A percentile compares a stretch with the other conserved stretches of the same genome.
These are phyloP conservation scores for Hippoglossus stenolepis DNA, from an alignment of 2,113 vertebrate species.

Conservation along the genomic window DNA sequence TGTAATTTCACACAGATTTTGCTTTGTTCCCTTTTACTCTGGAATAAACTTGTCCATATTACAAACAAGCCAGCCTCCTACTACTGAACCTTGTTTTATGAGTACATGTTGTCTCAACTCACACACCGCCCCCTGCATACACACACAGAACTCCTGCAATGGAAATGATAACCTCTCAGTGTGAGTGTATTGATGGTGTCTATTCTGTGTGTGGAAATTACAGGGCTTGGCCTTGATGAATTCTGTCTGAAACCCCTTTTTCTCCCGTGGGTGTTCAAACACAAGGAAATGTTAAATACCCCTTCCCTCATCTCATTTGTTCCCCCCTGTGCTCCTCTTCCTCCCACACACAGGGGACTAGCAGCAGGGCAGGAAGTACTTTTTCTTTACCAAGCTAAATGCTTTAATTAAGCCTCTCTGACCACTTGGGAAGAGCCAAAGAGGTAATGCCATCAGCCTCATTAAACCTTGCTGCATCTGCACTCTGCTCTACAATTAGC, in stretches of 20 bases:
- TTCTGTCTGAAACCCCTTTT: conserved; percentile 28
- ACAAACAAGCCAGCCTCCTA: conserved; percentile 23
- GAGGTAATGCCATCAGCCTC: conserved; percentile 63
- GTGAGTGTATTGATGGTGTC: conserved; percentile 28
- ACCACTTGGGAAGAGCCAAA: conserved; percentile 71
- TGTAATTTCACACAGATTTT: conserved; percentile 4
- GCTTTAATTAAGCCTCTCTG: conserved; percentile 73
- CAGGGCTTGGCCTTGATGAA: conserved; percentile 54
- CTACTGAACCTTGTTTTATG: conserved; percentile 37
- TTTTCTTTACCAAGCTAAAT: conserved; percentile 68
- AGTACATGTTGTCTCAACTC: conserved; percentile 74
- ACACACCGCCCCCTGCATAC: background rate
- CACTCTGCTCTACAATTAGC: conserved; percentile 52
- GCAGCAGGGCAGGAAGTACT: conserved; percentile 67
- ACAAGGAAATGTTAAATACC: conserved; percentile 57
- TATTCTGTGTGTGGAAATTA: conserved; percentile 64
- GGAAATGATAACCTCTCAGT: conserved; percentile 67
- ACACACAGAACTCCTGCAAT: conserved; percentile 9
- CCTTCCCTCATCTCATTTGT: conserved; percentile 50
- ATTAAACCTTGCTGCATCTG: conserved; percentile 65
- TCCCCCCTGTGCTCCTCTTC: conserved; percentile 22
- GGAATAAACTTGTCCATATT: background rate
- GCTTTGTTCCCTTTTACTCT: conserved; percentile 13
- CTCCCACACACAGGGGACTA: conserved; percentile 43
- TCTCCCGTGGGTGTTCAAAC: conserved; percentile 50